Conservation (phyloP, 2,797 vertebrate species). For the Heteromormyrus szaboi region DNA sequence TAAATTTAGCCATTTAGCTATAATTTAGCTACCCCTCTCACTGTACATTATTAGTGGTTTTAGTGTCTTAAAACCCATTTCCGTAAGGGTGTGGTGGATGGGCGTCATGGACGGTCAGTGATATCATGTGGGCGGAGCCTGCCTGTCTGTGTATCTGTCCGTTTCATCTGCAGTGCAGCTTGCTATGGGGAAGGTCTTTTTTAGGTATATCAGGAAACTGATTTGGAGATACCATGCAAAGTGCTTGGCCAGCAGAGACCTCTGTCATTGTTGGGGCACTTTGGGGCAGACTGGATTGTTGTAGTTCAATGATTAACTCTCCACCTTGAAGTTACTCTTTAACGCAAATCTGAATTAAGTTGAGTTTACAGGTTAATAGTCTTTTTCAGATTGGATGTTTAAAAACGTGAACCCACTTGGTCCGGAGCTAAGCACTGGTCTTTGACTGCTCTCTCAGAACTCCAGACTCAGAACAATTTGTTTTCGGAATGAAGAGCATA, state of each 20-base stretch:
- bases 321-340: neutral
- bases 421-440: neutral
- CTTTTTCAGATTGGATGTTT: neutral
- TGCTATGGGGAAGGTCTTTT: neutral
- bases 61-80: neutral
- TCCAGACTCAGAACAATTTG: neutral
- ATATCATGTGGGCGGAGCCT: neutral
- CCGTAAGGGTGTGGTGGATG: neutral
- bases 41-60: neutral
- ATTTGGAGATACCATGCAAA: neutral
- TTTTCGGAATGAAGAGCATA: neutral
- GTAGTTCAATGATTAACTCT: slow-evolving; percentile 1
- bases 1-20: neutral
- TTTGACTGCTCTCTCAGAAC: neutral
- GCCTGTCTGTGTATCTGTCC: neutral
- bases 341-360: neutral
- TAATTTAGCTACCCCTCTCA: neutral
- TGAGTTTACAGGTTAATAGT: neutral
- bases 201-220: neutral
- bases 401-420: neutral
- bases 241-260: neutral
- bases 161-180: neutral
- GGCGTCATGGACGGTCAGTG: neutral
- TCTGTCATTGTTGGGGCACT: neutral
- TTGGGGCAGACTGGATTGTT: neutral